Percentiles rank a stretch among this genome's conserved stretches.
Conservation (phyloP, 2,888 invertebrate genomes). For the Chymomyza amoena region DNA sequence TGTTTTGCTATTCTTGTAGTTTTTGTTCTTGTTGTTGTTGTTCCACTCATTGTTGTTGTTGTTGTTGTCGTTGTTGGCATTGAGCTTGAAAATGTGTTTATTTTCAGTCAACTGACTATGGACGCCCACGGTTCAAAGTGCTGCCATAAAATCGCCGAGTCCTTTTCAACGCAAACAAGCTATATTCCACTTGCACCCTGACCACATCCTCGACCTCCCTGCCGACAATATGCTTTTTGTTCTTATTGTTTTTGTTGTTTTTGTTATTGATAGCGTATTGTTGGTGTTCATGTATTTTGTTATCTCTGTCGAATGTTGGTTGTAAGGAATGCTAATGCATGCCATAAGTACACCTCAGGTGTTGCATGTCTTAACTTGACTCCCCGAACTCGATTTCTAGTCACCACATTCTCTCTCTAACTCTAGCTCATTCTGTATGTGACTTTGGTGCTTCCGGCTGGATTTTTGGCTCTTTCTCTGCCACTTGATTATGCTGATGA, state of each 20-base stretch:
- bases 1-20: conserved; percentile 6
- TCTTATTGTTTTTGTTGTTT: background rate
- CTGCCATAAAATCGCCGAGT: conserved; percentile 71
- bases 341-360: conserved; percentile 68
- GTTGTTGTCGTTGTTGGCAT: conserved; percentile 49
- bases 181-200: conserved; percentile 2
- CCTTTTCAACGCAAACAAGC: conserved; percentile 59
- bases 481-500: conserved; percentile 39
- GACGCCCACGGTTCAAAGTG: conserved; percentile 42
- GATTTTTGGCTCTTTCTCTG: conserved; percentile 27
- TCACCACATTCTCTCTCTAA: background rate
- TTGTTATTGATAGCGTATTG: conserved; percentile 37
- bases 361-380: conserved; percentile 27
- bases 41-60: background rate
- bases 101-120: conserved; percentile 46
- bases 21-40: conserved; percentile 8
- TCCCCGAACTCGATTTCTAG: conserved; percentile 14
- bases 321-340: conserved; percentile 68
- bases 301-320: conserved; percentile 41
- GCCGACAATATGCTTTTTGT: background rate
- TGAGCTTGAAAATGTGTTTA: conserved; percentile 73
- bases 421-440: background rate
- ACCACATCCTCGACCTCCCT: background rate
- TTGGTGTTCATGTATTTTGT: conserved; percentile 62
- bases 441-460: conserved; percentile 3